These are phyloP conservation scores for Lasaia peninsularis DNA, from an alignment of 1,140 invertebrate genomes.

Conservation along the genomic window DNA sequence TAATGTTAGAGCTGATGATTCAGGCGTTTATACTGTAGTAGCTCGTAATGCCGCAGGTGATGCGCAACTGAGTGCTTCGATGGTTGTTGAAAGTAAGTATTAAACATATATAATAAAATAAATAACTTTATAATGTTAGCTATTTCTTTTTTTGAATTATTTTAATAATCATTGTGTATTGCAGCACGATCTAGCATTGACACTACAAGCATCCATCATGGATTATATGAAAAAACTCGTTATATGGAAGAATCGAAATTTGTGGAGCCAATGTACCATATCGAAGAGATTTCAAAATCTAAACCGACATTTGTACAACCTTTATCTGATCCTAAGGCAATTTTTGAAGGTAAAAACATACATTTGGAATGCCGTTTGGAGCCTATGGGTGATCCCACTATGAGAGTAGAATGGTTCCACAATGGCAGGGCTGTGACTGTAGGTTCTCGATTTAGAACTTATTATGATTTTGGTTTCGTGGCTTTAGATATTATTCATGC, in stretches of 20 bases:
- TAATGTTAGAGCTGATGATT: slow-evolving; percentile 90
- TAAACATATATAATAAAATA: too few relatives aligned
- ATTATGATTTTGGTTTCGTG: slow-evolving; percentile 96
- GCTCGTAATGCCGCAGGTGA: slow-evolving; percentile 93
- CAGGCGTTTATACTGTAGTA: slow-evolving; percentile 91
- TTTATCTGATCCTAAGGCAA: slow-evolving; percentile 87
- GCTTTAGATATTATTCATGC: slow-evolving; percentile 93
- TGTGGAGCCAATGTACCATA: slow-evolving; percentile 91
- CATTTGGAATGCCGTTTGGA: slow-evolving; percentile 94
- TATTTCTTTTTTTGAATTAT: background rate
- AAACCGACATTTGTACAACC: slow-evolving; percentile 94
- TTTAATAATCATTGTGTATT: slow-evolving; percentile 35
- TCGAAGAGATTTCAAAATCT: slow-evolving; percentile 95
- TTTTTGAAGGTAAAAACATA: slow-evolving; percentile 93
- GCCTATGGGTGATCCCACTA: slow-evolving; percentile 96
- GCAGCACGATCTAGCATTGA: slow-evolving; percentile 90
- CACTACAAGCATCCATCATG: slow-evolving; percentile 91
- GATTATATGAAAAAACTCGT: slow-evolving; percentile 91
- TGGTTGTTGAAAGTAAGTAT: slow-evolving; percentile 92
- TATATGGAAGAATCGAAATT: slow-evolving; percentile 91
- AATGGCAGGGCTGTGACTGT: slow-evolving; percentile 93
- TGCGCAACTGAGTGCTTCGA: slow-evolving; percentile 87
- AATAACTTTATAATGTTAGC: background rate
- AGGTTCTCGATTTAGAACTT: slow-evolving; percentile 94
- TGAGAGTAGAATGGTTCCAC: slow-evolving; percentile 97